Conservation (phyloP, 2,113 vertebrate species). For the Phoenicopterus ruber region DNA sequence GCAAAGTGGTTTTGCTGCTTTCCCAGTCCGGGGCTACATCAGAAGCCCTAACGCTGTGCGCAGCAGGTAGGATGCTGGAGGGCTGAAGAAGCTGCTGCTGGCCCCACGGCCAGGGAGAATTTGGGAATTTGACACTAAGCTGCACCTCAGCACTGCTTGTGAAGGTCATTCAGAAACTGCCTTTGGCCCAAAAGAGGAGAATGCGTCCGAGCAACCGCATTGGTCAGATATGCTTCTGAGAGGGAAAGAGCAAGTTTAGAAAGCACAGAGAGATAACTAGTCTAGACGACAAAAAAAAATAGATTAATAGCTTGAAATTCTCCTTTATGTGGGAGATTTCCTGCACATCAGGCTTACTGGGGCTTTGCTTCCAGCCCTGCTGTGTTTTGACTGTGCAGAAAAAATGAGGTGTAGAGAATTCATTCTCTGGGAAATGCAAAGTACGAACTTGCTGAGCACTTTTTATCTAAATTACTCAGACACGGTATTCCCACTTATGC, state of each 20-base stretch:
- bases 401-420: neutral
- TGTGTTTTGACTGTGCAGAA: neutral
- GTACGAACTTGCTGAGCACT: neutral
- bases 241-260: neutral
- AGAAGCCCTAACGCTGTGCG: neutral
- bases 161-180: neutral
- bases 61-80: neutral
- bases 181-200: neutral
- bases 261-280: neutral
- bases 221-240: neutral
- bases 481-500: neutral
- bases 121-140: neutral
- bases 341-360: neutral
- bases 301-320: neutral
- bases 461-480: neutral
- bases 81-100: neutral
- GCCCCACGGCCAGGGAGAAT: neutral
- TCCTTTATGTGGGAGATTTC: neutral
- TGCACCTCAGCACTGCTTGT: neutral
- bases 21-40: neutral
- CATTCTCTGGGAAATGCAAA: neutral
- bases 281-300: neutral
- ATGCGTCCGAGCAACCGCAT: rapidly evolving
- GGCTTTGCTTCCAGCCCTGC: neutral
- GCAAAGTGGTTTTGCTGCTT: neutral